Evolutionary conservation across 2,113 vertebrate species (phyloP).

Genomic region (Regulus satrapa): DNA sequence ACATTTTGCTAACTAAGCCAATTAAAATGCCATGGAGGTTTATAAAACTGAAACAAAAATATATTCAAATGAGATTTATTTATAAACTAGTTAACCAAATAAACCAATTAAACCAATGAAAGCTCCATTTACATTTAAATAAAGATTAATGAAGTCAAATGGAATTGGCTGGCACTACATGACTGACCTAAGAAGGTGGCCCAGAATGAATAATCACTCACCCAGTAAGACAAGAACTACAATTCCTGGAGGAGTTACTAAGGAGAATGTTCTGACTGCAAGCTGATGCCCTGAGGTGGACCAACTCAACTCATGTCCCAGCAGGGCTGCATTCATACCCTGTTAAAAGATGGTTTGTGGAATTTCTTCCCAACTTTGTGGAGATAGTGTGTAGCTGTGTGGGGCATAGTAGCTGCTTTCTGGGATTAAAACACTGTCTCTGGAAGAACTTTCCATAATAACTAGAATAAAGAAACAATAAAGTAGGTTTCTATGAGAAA

Average conservation of each 20-base stretch:
- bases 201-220: background rate
- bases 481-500: background rate
- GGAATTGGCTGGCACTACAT: background rate
- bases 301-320: background rate
- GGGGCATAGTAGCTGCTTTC: fast-evolving
- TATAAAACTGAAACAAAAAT: background rate
- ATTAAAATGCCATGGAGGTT: background rate
- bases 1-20: background rate
- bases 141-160: background rate
- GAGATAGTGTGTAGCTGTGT: background rate
- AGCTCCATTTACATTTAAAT: background rate
- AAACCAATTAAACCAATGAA: background rate
- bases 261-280: background rate
- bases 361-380: background rate
- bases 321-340: background rate
- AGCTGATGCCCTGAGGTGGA: background rate
- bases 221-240: background rate
- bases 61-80: background rate
- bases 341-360: background rate
- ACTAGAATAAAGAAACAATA: background rate
- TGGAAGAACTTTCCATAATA: background rate
- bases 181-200: background rate
- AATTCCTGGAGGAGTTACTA: background rate
- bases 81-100: background rate
- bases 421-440: background rate